phyloP scores from a whole-genome alignment of 2,797 vertebrate genomes.

The Gymnothorax javanicus region DNA sequence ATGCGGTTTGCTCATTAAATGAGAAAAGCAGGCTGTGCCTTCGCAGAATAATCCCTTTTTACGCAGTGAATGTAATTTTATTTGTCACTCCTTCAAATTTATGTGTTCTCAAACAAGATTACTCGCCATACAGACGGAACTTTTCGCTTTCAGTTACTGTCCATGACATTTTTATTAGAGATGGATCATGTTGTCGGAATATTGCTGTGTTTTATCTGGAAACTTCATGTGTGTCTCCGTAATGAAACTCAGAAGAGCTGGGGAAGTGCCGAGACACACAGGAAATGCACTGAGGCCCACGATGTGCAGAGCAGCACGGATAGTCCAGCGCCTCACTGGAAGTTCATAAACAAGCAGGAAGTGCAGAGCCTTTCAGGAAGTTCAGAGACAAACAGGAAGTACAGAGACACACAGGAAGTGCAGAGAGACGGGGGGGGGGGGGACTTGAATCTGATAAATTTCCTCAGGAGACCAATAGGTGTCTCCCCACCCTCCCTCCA shows the following conservation, averaged over 20 bases:
- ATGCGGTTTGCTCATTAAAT: constrained; percentile 34
- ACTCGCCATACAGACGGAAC: background rate
- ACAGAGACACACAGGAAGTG: background rate
- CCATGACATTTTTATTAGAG: background rate
- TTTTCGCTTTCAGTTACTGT: constrained; percentile 1
- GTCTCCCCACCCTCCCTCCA: constrained; percentile 30
- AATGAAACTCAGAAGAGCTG: background rate
- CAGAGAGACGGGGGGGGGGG: constrained; percentile 42
- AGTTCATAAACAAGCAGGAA: constrained; percentile 36
- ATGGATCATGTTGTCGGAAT: constrained; percentile 3
- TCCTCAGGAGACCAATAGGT: background rate
- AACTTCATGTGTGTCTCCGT: background rate
- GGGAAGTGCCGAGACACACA: constrained; percentile 31
- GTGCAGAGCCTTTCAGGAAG: background rate
- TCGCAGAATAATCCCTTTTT: constrained; percentile 31
- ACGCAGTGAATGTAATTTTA: constrained; percentile 25
- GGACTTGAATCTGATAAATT: constrained; percentile 40
- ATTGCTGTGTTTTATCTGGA: background rate
- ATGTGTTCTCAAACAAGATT: constrained; percentile 40
- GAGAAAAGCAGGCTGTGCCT: constrained; percentile 41
- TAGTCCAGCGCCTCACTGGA: background rate
- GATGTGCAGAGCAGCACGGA: background rate
- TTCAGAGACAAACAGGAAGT: background rate
- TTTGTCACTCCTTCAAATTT: constrained; percentile 44
- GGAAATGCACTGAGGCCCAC: background rate